These are phyloP conservation scores for Neomicropteryx cornuta DNA, from an alignment of 1,140 invertebrate species.

Conservation along the genomic window DNA sequence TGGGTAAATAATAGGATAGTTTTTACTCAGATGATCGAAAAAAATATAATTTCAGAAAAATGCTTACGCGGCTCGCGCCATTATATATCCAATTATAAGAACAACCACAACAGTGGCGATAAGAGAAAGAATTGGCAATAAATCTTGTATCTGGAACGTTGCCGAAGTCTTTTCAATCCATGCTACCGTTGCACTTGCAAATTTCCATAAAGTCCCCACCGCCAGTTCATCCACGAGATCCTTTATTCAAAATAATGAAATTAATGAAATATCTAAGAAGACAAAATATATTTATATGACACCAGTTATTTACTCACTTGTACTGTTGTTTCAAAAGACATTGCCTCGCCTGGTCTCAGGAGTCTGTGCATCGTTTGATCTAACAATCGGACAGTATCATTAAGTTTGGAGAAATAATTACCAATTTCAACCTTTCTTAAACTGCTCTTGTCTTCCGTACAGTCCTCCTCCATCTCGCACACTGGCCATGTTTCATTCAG, in stretches of 20 bases:
- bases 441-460: slow-evolving; percentile 26
- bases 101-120: slow-evolving; percentile 73
- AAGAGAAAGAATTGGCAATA: slow-evolving; percentile 72
- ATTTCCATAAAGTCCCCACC: slow-evolving; percentile 57
- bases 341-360: slow-evolving; percentile 55
- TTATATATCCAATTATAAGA: slow-evolving; percentile 70
- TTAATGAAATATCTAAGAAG: neutral
- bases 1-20: neutral
- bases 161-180: slow-evolving; percentile 64
- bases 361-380: slow-evolving; percentile 60
- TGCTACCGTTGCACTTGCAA: slow-evolving; percentile 53
- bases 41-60: slow-evolving; percentile 3
- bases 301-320: slow-evolving; percentile 34
- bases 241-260: slow-evolving; percentile 24
- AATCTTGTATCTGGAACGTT: slow-evolving; percentile 67
- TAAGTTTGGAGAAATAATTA: slow-evolving; percentile 45
- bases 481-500: slow-evolving; percentile 54
- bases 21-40: slow-evolving; percentile 3
- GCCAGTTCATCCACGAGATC: slow-evolving; percentile 67
- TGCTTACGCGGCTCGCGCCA: slow-evolving; percentile 77
- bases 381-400: slow-evolving; percentile 62
- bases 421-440: slow-evolving; percentile 8
- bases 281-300: slow-evolving; percentile 1
- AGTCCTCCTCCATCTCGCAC: slow-evolving; percentile 30
- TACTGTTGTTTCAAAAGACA: slow-evolving; percentile 59